Percentiles rank a stretch among this genome's conserved stretches.
Evolutionary conservation across 1,140 invertebrate genomes (phyloP).

Genomic region (Gryllus bimaculatus): DNA sequence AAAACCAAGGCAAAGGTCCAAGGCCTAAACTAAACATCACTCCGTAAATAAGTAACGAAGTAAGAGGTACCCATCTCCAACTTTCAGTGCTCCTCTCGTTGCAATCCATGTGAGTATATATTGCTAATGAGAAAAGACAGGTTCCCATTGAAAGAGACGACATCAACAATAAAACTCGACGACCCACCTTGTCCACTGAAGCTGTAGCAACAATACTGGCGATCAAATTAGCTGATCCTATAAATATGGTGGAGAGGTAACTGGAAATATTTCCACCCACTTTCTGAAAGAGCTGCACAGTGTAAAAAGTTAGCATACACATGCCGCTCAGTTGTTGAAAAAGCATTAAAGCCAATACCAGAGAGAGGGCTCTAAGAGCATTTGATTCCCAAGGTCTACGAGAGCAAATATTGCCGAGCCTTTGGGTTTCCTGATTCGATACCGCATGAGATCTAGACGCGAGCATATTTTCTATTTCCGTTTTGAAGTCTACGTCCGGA

Average conservation of each 20-base stretch:
- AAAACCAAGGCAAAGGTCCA: constrained; percentile 75
- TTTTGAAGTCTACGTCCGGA: constrained; percentile 27
- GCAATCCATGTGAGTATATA: constrained; percentile 54
- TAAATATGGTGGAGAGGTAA: constrained; percentile 59
- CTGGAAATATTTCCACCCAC: neutral
- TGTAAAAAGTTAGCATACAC: neutral
- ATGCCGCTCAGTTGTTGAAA: neutral
- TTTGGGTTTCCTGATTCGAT: no score
- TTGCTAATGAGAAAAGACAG: constrained; percentile 50
- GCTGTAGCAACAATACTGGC: constrained; percentile 57
- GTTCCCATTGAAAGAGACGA: constrained; percentile 57
- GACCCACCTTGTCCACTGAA: constrained; percentile 63
- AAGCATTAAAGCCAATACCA: neutral
- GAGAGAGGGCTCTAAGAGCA: neutral
- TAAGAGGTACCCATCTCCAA: constrained; percentile 59
- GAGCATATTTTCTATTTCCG: constrained; percentile 32
- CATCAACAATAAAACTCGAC: constrained; percentile 57
- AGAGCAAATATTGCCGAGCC: neutral
- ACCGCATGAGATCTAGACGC: neutral
- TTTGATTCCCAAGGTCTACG: neutral
- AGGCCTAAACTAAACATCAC: constrained; percentile 43
- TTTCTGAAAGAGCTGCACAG: neutral
- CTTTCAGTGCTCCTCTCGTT: constrained; percentile 19
- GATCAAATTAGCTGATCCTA: constrained; percentile 61
- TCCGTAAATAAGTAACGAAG: constrained; percentile 44